phyloP scores from a whole-genome alignment of 2,797 vertebrate species.

The Melanotaenia boesemani region DNA sequence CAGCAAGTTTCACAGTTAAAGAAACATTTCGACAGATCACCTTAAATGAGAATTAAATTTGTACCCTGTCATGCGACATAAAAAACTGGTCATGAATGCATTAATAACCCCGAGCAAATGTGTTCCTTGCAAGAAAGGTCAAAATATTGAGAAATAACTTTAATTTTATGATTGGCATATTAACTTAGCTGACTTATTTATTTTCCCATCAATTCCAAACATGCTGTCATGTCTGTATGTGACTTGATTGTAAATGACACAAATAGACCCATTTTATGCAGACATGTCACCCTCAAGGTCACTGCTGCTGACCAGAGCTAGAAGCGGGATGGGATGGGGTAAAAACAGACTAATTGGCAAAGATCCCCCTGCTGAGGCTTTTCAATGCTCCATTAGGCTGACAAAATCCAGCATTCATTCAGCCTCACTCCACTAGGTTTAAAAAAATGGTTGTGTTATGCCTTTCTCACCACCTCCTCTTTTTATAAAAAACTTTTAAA shows the following conservation, averaged over 20 bases:
- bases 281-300: conserved; percentile 39
- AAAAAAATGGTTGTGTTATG: neutral
- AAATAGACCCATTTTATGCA: conserved; percentile 9
- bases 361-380: conserved; percentile 22
- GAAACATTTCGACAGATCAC: conserved; percentile 27
- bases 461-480: neutral
- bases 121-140: conserved; percentile 12
- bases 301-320: conserved; percentile 9
- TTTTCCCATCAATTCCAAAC: neutral
- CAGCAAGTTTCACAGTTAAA: conserved; percentile 6
- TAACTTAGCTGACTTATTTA: neutral
- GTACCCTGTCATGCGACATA: neutral
- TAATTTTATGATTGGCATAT: neutral
- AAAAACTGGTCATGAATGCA: neutral
- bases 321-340: conserved; percentile 11
- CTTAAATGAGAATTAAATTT: conserved; percentile 4
- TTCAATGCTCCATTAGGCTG: conserved; percentile 38
- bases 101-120: neutral
- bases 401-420: conserved; percentile 3
- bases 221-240: neutral
- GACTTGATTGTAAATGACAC: neutral
- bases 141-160: neutral
- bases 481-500: neutral
- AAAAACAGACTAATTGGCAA: conserved; percentile 19
- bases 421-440: conserved; percentile 3